Evolutionary conservation across 2,113 vertebrate species (phyloP).

Genomic region (Candoia aspera): DNA sequence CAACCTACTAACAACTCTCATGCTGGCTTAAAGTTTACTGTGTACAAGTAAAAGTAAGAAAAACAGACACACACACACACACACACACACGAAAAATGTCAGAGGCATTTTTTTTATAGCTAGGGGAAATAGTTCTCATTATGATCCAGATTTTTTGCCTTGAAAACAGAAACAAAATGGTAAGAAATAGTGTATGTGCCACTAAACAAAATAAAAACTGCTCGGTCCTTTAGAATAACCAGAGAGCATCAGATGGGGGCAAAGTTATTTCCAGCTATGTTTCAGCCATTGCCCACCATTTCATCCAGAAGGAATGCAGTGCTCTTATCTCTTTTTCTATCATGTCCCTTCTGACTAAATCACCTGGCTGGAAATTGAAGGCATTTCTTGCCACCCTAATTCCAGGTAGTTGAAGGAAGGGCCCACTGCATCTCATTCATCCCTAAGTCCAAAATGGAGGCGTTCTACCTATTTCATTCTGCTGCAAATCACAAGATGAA

Average conservation of each 20-base stretch:
- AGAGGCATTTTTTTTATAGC: neutral
- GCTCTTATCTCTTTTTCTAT: neutral
- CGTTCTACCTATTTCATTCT: neutral
- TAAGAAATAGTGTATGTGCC: neutral
- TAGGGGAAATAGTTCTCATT: neutral
- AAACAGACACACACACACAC: neutral
- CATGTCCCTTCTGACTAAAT: neutral
- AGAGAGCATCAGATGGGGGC: neutral
- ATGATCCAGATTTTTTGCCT: neutral
- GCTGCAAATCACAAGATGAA: neutral
- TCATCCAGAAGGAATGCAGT: neutral
- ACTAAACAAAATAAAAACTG: neutral
- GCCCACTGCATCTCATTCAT: too few species aligned
- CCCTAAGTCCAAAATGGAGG: neutral
- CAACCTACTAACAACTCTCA: neutral
- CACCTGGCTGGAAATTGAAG: neutral
- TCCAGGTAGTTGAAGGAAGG: too few species aligned
- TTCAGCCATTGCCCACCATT: neutral
- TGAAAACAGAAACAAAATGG: neutral
- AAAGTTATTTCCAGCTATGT: neutral
- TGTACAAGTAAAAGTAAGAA: neutral
- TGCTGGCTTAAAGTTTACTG: neutral
- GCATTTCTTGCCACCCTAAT: neutral
- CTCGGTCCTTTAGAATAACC: neutral
- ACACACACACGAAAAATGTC: neutral